phyloP scores from a whole-genome alignment of 2,113 vertebrate species.

The Mellivora capensis region DNA sequence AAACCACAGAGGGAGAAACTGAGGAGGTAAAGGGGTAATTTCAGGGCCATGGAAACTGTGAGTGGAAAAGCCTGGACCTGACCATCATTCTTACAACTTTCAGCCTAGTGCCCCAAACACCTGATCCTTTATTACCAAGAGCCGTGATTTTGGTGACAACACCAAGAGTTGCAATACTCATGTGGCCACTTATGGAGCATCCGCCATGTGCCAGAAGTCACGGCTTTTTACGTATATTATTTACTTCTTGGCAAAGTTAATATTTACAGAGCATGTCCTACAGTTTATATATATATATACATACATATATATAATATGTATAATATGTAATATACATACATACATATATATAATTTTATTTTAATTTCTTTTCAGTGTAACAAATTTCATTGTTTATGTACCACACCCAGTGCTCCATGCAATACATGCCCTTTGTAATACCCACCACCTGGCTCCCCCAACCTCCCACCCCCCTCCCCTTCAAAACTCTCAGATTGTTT shows the following conservation, averaged over 20 bases:
- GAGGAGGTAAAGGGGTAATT: neutral
- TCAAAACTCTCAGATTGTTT: too few relatives aligned
- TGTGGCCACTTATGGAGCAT: neutral
- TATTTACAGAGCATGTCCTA: neutral
- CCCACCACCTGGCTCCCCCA: too few relatives aligned
- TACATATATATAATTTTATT: too few relatives aligned
- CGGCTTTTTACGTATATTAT: rapidly evolving
- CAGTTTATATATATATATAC: too few relatives aligned
- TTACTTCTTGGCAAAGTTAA: neutral
- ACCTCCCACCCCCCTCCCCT: too few relatives aligned
- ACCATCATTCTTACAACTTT: neutral
- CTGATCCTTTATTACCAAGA: rapidly evolving
- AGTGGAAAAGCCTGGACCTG: neutral
- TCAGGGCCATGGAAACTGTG: neutral
- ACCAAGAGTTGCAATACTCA: neutral
- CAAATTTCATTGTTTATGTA: too few relatives aligned
- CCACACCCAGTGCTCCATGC: too few relatives aligned
- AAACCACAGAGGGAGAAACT: neutral
- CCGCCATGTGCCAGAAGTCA: rapidly evolving
- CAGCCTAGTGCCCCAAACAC: rapidly evolving
- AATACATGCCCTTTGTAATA: too few relatives aligned
- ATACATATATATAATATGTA: too few relatives aligned
- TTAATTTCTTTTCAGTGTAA: too few relatives aligned
- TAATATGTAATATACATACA: too few relatives aligned
- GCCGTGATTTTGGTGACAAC: neutral